Evolutionary conservation across 1,140 invertebrate genomes (phyloP).

Genomic region (Bombus superbus): DNA sequence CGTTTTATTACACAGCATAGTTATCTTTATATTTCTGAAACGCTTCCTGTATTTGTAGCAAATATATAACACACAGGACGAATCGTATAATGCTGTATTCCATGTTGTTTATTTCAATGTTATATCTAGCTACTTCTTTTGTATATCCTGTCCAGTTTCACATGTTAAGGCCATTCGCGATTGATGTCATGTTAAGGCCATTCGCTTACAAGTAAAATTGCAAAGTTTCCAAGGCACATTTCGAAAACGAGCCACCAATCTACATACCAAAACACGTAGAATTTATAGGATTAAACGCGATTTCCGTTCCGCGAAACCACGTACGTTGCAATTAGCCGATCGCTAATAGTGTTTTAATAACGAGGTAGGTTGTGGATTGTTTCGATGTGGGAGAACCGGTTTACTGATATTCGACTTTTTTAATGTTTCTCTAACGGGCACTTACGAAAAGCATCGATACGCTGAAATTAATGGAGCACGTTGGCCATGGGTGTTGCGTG

Average conservation of each 20-base stretch:
- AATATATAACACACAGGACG: too few relatives aligned
- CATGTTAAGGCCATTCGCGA: too few relatives aligned
- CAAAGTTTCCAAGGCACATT: neutral
- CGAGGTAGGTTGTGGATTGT: neutral
- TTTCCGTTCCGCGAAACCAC: neutral
- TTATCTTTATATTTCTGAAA: too few relatives aligned
- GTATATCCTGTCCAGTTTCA: neutral
- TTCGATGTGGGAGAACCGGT: slow-evolving; percentile 28
- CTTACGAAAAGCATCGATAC: neutral
- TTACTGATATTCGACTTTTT: neutral
- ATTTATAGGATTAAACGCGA: neutral
- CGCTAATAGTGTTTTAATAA: neutral
- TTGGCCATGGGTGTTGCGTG: neutral
- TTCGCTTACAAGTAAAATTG: neutral
- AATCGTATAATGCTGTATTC: neutral
- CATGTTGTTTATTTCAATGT: neutral
- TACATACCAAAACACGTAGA: neutral
- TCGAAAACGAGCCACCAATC: neutral
- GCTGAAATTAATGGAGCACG: neutral
- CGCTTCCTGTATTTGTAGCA: neutral
- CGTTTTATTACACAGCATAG: too few relatives aligned
- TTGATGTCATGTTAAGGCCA: neutral
- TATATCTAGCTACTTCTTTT: neutral
- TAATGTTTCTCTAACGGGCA: neutral
- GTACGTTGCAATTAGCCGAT: neutral